These are phyloP conservation scores for Amblyjoppa fuscipennis DNA, from an alignment of 2,888 invertebrate species.

Conservation along the genomic window DNA sequence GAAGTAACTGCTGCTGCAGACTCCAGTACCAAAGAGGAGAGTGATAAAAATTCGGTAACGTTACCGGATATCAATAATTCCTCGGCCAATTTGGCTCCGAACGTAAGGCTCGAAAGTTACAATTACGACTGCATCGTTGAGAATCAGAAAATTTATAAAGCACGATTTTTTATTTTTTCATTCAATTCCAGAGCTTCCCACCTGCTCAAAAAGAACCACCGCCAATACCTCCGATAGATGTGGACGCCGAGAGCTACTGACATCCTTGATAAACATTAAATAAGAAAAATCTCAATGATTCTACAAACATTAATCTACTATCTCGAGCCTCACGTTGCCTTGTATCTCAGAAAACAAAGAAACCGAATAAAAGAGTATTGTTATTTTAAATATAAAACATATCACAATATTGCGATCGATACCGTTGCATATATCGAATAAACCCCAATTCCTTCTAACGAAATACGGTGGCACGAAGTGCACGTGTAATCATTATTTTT, in stretches of 20 bases:
- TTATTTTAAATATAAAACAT: constrained; percentile 51
- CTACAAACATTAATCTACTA: not conserved
- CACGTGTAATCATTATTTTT: not conserved
- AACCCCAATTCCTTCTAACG: not conserved
- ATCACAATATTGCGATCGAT: not conserved
- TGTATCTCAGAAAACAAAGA: constrained; percentile 27
- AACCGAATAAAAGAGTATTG: constrained; percentile 39
- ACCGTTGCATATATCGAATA: not conserved
- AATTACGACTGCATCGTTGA: not conserved
- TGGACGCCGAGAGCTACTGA: constrained; percentile 71
- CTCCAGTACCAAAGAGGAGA: not conserved
- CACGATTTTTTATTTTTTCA: constrained; percentile 5
- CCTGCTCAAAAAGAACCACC: constrained; percentile 76
- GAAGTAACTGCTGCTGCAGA: constrained; percentile 3
- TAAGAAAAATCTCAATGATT: constrained; percentile 23
- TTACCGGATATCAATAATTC: constrained; percentile 46
- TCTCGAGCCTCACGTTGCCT: constrained; percentile 27
- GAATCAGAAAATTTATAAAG: not conserved
- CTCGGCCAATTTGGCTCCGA: not conserved
- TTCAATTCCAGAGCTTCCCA: constrained; percentile 70
- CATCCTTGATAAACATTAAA: constrained; percentile 35
- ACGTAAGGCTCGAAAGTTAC: constrained; percentile 23
- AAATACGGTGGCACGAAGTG: constrained; percentile 22
- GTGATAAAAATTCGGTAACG: constrained; percentile 21
- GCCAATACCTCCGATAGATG: constrained; percentile 77